Percentiles rank a stretch among this genome's conserved stretches.
These are phyloP conservation scores for Aricia artaxerxes DNA, from an alignment of 2,888 invertebrate species.

Conservation along the genomic window DNA sequence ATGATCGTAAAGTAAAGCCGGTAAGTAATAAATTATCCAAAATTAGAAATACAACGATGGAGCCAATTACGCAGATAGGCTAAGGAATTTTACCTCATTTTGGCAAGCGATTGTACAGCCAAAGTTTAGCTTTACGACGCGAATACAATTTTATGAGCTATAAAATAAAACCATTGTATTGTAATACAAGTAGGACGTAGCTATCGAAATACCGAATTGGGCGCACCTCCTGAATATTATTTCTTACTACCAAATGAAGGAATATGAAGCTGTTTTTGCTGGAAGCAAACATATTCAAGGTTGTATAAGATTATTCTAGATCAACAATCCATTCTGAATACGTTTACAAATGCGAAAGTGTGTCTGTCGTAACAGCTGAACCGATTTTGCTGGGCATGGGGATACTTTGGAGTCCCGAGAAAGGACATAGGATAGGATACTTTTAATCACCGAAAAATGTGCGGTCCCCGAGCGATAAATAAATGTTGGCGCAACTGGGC, in stretches of 20 bases:
- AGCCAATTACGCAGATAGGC: conserved; percentile 3
- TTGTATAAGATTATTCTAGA: no score
- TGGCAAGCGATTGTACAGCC: conserved; percentile 3
- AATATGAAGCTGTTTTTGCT: not conserved
- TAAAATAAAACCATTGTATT: conserved; percentile 10
- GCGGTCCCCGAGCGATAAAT: no score
- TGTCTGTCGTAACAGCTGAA: no score
- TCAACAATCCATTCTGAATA: no score
- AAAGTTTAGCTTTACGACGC: conserved; percentile 1
- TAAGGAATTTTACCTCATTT: conserved; percentile 9
- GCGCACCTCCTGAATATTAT: not conserved
- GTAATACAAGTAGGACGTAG: not conserved
- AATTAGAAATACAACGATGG: not conserved
- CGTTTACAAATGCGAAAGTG: no score
- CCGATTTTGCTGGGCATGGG: no score
- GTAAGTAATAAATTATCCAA: not conserved
- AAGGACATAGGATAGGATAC: no score
- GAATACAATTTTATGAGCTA: conserved; percentile 10
- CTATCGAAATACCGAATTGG: not conserved
- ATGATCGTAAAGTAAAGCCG: not conserved
- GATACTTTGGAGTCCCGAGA: no score
- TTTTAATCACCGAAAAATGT: no score
- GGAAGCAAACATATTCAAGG: no score
- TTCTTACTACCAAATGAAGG: not conserved
- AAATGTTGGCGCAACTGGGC: no score